Base-by-base conservation (phyloP, 2,113 vertebrate genomes). In the Anhinga rufa region DNA sequence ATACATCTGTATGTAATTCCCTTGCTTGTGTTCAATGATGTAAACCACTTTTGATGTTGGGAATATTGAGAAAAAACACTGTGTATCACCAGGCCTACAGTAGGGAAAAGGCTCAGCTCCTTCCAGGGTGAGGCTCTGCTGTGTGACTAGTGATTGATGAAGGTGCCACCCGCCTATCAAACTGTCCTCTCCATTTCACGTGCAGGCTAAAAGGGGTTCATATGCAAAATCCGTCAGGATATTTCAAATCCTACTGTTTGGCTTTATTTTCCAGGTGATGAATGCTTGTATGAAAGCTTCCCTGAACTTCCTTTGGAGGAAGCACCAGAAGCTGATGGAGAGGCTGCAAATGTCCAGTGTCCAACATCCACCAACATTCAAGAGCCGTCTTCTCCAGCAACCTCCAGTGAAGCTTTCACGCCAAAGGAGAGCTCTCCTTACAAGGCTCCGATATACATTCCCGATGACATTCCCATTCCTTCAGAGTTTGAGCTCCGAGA, bases 401-500 rank as follows among this genome's bases (percentile, higher is more conserved):
- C 98, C 36, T 99, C 99, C 78, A 98, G 98, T 0, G 99, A 99
- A 58, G 98, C 97, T 17, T 98, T 98, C 84, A 99, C 99, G 3
- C 98, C 98, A 17, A 98, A 97, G 82, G 98, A 99, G 69, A 97
- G 97, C 83, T 98, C 98, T 82, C 98, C 98, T 84, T 99, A 99
- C 97, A 98, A 97, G 95, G 98, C 97, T 86, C 98, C 97, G 2
- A 98, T 98, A 92, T 99, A 99, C 91, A 98, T 98, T 71, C 97
- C 98, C 4, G 99, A 99, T 88, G 98, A 99, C 86, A 97, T 99
- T 91, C 97, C 98, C 60, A 98, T 99, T 96, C 99, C 99, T 87
- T 97, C 98, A 87, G 99, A 99, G 91, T 99, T 99, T 96, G 99
- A 99, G 90, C 98, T 99, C 74, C 98, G 99, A 86, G 99, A 99